Conservation (phyloP, 2,113 vertebrate species). For the Myrmecophaga tridactyla region DNA sequence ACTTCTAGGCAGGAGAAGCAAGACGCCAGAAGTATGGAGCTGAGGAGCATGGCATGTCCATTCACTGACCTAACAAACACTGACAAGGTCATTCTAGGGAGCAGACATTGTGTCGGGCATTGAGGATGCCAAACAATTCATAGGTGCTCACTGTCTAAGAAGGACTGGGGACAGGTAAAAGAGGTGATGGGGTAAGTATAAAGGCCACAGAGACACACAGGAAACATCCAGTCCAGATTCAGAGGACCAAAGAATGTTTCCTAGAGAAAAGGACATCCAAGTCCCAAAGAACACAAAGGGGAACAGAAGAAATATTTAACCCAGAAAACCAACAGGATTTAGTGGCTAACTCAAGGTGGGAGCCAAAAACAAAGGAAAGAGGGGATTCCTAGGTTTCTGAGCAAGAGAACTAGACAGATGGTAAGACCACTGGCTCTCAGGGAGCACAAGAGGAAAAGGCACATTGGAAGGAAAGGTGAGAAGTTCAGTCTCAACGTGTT, state of each 20-base stretch:
- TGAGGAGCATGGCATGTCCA: not conserved
- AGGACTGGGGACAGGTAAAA: not conserved
- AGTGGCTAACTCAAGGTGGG: not conserved
- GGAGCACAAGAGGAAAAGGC: not conserved
- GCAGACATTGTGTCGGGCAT: not conserved
- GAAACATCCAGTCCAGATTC: not conserved
- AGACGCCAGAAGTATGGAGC: not conserved
- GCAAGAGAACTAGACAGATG: not conserved
- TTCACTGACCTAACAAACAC: not conserved
- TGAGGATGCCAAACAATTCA: not conserved
- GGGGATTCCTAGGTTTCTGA: not conserved
- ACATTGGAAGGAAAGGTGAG: not conserved
- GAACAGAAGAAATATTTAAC: slow-evolving; percentile 32
- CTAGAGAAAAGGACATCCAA: not conserved
- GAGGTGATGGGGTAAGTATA: not conserved
- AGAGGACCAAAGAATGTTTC: not conserved
- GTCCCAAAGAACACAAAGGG: not conserved
- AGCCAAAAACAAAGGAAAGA: not conserved
- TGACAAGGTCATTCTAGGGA: not conserved
- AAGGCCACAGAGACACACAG: not conserved
- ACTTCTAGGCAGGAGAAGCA: not conserved
- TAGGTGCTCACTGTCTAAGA: not conserved
- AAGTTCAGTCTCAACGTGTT: not conserved
- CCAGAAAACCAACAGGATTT: not conserved
- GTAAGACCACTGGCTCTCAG: not conserved